Evolutionary conservation across 2,888 invertebrate genomes (phyloP).

Genomic region (Seladonia tumulorum): DNA sequence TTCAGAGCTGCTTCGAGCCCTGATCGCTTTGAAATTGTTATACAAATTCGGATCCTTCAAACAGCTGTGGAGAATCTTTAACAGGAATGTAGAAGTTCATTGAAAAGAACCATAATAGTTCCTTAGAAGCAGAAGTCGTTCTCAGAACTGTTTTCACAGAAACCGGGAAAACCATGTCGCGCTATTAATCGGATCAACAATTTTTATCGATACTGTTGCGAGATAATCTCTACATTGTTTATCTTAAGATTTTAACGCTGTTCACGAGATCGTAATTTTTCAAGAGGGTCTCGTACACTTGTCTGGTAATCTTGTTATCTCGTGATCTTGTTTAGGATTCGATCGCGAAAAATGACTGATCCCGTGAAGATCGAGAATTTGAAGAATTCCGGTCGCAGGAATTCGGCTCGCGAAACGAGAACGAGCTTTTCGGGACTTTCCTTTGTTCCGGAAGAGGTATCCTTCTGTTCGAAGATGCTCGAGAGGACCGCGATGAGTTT

Average conservation of each 20-base stretch:
- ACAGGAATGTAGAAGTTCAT: too few relatives aligned
- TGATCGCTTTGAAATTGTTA: too few relatives aligned
- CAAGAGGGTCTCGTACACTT: too few relatives aligned
- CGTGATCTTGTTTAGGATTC: too few relatives aligned
- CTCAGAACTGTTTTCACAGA: too few relatives aligned
- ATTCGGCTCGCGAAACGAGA: too few relatives aligned
- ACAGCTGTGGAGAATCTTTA: too few relatives aligned
- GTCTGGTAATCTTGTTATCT: too few relatives aligned
- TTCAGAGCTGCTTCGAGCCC: too few relatives aligned
- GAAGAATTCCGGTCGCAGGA: background rate
- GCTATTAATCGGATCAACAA: constrained; percentile 11
- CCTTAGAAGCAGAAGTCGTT: too few relatives aligned
- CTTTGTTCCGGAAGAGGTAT: background rate
- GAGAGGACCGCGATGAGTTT: constrained; percentile 6
- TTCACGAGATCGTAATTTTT: constrained; percentile 9
- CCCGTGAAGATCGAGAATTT: background rate
- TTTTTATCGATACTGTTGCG: constrained; percentile 57
- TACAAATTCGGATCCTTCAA: too few relatives aligned
- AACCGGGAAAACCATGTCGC: background rate
- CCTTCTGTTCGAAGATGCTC: background rate
- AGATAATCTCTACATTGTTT: constrained; percentile 52
- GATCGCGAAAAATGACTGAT: background rate
- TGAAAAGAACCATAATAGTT: too few relatives aligned
- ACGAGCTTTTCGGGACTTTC: background rate
- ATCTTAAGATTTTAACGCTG: constrained; percentile 59